Evolutionary conservation across 2,797 vertebrate species (phyloP).

Genomic region (Limosa lapponica): DNA sequence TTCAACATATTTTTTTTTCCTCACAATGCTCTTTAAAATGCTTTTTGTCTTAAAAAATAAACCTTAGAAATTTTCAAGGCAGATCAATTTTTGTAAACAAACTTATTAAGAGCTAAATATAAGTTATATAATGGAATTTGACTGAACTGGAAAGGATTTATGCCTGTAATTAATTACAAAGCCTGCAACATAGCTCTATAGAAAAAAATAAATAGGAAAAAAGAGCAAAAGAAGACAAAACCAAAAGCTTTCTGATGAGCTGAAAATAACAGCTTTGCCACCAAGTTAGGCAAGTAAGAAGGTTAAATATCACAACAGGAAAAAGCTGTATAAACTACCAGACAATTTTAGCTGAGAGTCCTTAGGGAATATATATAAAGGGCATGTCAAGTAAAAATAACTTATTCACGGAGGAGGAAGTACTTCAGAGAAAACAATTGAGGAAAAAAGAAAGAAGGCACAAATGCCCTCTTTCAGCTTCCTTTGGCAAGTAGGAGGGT

Average conservation of each 20-base stretch:
- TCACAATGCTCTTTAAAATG: neutral
- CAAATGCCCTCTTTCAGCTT: neutral
- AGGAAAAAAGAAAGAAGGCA: neutral
- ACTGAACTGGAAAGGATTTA: neutral
- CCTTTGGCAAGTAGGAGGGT: neutral
- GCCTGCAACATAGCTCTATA: neutral
- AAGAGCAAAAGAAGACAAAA: neutral
- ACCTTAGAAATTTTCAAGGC: neutral
- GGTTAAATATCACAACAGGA: slow-evolving; percentile 16
- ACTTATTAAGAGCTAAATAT: neutral
- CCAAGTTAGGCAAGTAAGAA: neutral
- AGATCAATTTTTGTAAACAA: neutral
- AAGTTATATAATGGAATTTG: neutral
- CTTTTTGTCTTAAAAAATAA: neutral
- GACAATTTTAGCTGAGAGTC: neutral
- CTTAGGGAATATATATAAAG: neutral
- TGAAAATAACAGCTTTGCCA: slow-evolving; percentile 12
- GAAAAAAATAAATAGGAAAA: fast-evolving
- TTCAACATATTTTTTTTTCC: neutral
- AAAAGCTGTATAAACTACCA: neutral
- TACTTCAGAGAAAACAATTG: neutral
- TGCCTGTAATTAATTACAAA: neutral
- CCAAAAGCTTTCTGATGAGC: neutral
- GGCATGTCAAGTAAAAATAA: neutral
- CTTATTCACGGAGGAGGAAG: neutral